These are phyloP conservation scores for Rhinella marina DNA, from an alignment of 2,797 vertebrate genomes.

Conservation along the genomic window DNA sequence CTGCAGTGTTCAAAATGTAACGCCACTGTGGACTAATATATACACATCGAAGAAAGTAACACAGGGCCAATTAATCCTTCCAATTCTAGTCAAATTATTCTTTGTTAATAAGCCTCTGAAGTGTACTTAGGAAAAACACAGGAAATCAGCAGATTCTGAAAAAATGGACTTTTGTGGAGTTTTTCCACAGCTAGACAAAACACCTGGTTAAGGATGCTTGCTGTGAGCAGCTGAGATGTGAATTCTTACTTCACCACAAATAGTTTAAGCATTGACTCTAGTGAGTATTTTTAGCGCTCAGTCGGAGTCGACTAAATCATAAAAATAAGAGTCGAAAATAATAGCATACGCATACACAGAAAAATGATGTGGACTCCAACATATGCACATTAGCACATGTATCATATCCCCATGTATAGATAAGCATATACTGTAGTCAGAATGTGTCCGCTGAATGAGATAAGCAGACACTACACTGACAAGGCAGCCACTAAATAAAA, in stretches of 20 bases:
- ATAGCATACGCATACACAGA: background rate
- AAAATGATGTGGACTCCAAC: background rate
- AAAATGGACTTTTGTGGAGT: slow-evolving; percentile 13
- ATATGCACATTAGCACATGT: background rate
- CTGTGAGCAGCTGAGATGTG: slow-evolving; percentile 25
- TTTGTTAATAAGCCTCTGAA: slow-evolving; percentile 46
- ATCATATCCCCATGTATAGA: too few relatives aligned
- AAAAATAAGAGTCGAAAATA: slow-evolving; percentile 18
- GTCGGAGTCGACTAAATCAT: background rate
- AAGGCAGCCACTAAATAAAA: too few relatives aligned
- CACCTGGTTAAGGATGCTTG: slow-evolving; percentile 16
- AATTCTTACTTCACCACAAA: slow-evolving; percentile 31
- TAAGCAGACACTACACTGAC: too few relatives aligned
- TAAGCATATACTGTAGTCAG: too few relatives aligned
- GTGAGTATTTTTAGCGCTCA: slow-evolving; percentile 4
- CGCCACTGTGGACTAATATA: background rate
- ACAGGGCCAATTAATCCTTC: background rate
- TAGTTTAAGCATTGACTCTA: slow-evolving; percentile 23
- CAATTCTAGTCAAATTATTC: slow-evolving; percentile 33
- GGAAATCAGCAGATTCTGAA: slow-evolving; percentile 37
- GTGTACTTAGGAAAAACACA: slow-evolving; percentile 28
- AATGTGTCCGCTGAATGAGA: too few relatives aligned
- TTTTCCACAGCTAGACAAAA: slow-evolving; percentile 43
- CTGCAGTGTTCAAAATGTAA: background rate
- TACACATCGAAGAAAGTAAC: background rate